Evolutionary conservation across 2,888 invertebrate genomes (phyloP), one percentile per base, ranked within the genome.

Genomic region (Tillus elongatus): DNA sequence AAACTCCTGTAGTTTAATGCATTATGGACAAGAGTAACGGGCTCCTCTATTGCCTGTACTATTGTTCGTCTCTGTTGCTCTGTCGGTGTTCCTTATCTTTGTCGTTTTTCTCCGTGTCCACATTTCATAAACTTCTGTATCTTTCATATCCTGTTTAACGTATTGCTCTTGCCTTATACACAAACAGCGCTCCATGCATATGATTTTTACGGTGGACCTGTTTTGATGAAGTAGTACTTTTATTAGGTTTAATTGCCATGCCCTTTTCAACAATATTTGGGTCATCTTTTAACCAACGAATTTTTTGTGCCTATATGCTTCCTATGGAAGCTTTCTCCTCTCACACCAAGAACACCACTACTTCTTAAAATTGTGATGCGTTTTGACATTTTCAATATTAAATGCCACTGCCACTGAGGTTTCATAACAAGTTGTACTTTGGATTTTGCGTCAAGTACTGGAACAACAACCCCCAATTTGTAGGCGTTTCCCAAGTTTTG

Each of bases 331-430:
- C n/a, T 19, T 19, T 19, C 24, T 8, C 24, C 24, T 19, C 24
- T 6, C n/a, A 19, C 24, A 8, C 6, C n/a, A 29, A 8, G n/a
- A 10, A 4, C 30, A 29, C 11, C n/a, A 29, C n/a, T 10, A 11
- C 6, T 29, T 29, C n/a, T 29, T 19, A n/a, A 19, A 19, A 19
- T 19, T 14, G 14, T 29, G 19, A 45, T 34, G 14, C 44, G 31
- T 40, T 47, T 47, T 16, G 37, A 39, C 37, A 35, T 34, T 31
- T 39, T 33, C 34, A 47, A 46, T 30, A 43, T 36, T 32, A 50
- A 50, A 33, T 49, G 49, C 43, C 41, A 46, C 35, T 42, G 42
- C 10, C 43, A 43, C n/a, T 47, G 46, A 32, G 38, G 38, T 42
- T 44, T 46, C 29, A 48, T n/a, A 30, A 42, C 30, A 37, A 32